Conservation (phyloP, 2,888 invertebrate species). For the Gymnocheta viridis region DNA sequence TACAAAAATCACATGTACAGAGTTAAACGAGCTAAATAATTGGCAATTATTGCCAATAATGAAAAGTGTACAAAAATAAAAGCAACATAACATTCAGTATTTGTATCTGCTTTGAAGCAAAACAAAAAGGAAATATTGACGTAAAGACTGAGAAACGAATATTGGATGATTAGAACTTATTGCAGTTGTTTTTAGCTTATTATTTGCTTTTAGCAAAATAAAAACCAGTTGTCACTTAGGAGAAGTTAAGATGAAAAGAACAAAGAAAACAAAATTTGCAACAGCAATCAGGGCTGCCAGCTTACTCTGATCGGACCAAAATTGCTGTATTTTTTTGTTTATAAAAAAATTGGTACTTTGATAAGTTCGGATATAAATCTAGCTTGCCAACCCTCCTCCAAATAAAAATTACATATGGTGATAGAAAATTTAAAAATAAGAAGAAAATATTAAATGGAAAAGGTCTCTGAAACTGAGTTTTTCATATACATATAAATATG, state of each 20-base stretch:
- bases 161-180: conserved; percentile 45
- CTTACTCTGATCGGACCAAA: no score
- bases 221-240: conserved; percentile 51
- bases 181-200: conserved; percentile 13
- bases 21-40: conserved; percentile 41
- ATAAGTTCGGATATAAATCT: no score
- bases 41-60: conserved; percentile 34
- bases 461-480: no score
- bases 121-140: conserved; percentile 10
- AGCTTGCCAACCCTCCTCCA: no score
- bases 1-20: no score
- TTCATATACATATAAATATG: no score
- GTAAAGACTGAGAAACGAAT: neutral
- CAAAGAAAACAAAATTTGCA: neutral
- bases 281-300: no score
- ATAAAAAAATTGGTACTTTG: no score
- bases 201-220: neutral
- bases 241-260: conserved; percentile 23
- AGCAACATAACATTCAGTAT: conserved; percentile 1
- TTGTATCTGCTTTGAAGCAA: conserved; percentile 20
- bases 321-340: no score
- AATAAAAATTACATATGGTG: no score
- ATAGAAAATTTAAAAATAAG: no score
- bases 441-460: no score
- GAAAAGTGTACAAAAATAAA: neutral